Evolutionary conservation across 2,888 invertebrate species (phyloP), one percentile per base, ranked within the genome.

Genomic region (Leptopilina syphax): DNA sequence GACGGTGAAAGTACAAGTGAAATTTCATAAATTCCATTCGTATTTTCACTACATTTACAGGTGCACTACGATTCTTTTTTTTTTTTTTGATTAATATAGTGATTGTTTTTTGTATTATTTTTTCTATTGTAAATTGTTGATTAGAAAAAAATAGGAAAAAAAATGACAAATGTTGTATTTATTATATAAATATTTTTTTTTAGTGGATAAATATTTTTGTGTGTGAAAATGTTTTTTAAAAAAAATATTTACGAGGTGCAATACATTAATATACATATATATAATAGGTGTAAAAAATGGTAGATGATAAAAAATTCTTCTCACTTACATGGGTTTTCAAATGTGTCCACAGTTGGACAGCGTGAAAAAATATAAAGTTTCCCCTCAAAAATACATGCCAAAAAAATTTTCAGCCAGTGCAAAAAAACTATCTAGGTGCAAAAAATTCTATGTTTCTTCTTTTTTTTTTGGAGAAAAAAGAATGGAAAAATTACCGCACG

Each of bases 351-450:
- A 88, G 84, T 86, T 44, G 87, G 91, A 90, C 89, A 88, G 90
- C 90, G 88, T 91, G 91, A 86, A 89, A 92, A 90, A 91, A 89
- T 84, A 84, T 85, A 87, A 85, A 90, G 87, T 88, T 90, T 88
- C 88, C 89, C 90, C 90, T 90, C 50, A 50, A 91, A 91, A 91
- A 90, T 89, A 85, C 85, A 87, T 87, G 82, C 86, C 85, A 88
- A 92, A 92, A 89, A 85, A 86, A 83, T 79, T 50, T 50, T 84
- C 82, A 83, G 79, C 85, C 84, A 85, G 87, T 86, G 86, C 84
- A 84, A 86, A 87, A 50, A 89, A 90, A 83, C 85, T 83, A 86
- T 77, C 84, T 82, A 85, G 83, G 84, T 86, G 86, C 84, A 83
- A 84, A 84, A 85, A 81, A 78, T 80, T 68, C 76, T 54, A 77